Percentiles rank a stretch among this genome's conserved stretches.
Evolutionary conservation across 2,888 invertebrate genomes (phyloP).

Genomic region (Scotopteryx bipunctaria): DNA sequence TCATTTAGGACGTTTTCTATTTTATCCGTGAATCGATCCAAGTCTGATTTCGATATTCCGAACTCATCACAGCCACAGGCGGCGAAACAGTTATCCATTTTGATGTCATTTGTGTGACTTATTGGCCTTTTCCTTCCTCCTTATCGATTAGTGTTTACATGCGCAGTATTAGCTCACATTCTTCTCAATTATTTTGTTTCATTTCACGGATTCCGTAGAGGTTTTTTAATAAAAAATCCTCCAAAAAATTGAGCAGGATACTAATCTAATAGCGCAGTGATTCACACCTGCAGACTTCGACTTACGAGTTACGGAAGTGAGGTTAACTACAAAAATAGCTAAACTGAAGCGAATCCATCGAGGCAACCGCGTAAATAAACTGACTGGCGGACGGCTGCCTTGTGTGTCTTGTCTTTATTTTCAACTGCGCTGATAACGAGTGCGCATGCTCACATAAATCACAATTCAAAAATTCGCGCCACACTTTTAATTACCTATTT

Average conservation of each 20-base stretch:
- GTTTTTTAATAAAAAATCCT: no score
- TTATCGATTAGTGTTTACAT: slow-evolving; percentile 59
- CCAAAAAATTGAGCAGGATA: background rate
- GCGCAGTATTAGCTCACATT: slow-evolving; percentile 26
- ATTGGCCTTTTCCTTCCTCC: slow-evolving; percentile 49
- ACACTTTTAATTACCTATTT: background rate
- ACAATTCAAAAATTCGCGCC: slow-evolving; percentile 51
- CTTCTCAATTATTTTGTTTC: background rate
- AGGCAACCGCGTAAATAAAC: slow-evolving; percentile 66
- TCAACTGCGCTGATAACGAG: slow-evolving; percentile 26
- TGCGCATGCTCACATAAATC: slow-evolving; percentile 56
- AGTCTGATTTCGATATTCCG: slow-evolving; percentile 72
- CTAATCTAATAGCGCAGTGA: slow-evolving; percentile 41
- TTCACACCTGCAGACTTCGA: slow-evolving; percentile 52
- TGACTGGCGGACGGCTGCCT: slow-evolving; percentile 34
- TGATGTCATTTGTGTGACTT: slow-evolving; percentile 55
- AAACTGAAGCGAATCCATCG: slow-evolving; percentile 53
- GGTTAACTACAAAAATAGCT: slow-evolving; percentile 76
- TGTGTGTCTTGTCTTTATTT: slow-evolving; percentile 35
- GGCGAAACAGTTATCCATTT: slow-evolving; percentile 77
- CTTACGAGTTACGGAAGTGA: slow-evolving; percentile 58
- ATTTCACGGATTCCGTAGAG: no score
- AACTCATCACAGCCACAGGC: slow-evolving; percentile 74
- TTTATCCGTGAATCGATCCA: slow-evolving; percentile 78
- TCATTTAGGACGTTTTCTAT: slow-evolving; percentile 78